Percentiles rank a stretch among this genome's conserved stretches.
Conservation (phyloP, 2,888 invertebrate species). For the Macroteleia sp. region DNA sequence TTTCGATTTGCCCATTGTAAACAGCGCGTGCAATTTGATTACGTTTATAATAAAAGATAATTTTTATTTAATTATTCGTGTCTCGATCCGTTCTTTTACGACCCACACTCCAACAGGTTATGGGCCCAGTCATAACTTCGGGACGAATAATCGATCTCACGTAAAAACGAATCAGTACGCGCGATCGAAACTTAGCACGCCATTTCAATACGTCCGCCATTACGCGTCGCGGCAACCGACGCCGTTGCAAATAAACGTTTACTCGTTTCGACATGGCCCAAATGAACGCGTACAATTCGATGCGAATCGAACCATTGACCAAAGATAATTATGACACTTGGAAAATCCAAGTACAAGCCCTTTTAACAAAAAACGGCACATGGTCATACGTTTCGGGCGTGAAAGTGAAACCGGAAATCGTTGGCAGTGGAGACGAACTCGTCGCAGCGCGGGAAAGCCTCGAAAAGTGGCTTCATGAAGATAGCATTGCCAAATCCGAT, state of each 20-base stretch:
- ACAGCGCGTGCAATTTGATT: background rate
- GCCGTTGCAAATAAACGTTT: too few relatives aligned
- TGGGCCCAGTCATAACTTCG: too few relatives aligned
- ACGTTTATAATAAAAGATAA: background rate
- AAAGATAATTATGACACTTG: conserved; percentile 58
- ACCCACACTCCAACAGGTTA: too few relatives aligned
- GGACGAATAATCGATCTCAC: too few relatives aligned
- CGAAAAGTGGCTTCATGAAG: background rate
- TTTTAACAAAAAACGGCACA: conserved; percentile 56
- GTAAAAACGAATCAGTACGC: too few relatives aligned
- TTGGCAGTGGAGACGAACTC: background rate
- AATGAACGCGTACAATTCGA: background rate
- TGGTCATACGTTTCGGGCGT: background rate
- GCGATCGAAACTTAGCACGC: too few relatives aligned
- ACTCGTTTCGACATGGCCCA: conserved; percentile 1
- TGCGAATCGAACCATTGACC: background rate
- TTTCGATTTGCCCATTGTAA: too few relatives aligned
- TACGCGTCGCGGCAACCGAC: too few relatives aligned
- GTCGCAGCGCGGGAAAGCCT: background rate
- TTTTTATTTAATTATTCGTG: too few relatives aligned
- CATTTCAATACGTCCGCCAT: too few relatives aligned
- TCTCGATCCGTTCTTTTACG: too few relatives aligned
- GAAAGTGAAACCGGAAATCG: conserved; percentile 23
- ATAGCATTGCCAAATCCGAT: conserved; percentile 11
- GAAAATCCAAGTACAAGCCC: conserved; percentile 56